These are phyloP conservation scores for Deilephila porcellus DNA, from an alignment of 2,888 invertebrate genomes.

Conservation along the genomic window DNA sequence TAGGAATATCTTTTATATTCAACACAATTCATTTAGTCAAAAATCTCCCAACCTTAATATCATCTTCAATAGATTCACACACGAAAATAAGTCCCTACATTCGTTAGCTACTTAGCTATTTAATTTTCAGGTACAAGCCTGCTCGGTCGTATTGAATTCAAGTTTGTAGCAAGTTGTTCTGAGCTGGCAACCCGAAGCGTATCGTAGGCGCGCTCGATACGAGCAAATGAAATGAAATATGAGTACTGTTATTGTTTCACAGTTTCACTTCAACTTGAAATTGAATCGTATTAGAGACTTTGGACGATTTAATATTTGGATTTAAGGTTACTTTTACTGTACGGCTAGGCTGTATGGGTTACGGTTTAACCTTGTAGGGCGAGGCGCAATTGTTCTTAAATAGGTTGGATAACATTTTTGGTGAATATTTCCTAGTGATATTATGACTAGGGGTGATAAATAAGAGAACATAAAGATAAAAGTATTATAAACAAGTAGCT, in stretches of 20 bases:
- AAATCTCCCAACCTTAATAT: no score
- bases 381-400: no score
- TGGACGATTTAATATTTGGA: neutral
- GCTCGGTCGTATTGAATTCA: neutral
- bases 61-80: neutral
- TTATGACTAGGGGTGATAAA: no score
- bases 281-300: conserved; percentile 40
- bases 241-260: conserved; percentile 63
- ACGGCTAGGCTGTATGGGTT: no score
- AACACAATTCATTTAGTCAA: no score
- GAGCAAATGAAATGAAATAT: conserved; percentile 63
- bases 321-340: neutral
- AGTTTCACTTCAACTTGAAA: conserved; percentile 55
- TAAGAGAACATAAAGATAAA: no score
- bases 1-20: no score
- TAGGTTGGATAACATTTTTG: no score
- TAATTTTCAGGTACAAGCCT: neutral
- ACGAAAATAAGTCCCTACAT: neutral
- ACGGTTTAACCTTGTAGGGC: no score
- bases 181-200: conserved; percentile 10
- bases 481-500: no score
- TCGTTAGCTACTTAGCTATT: neutral
- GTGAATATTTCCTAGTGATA: no score
- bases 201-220: conserved; percentile 47
- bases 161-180: neutral